A percentile compares a stretch with the other conserved stretches of the same genome.
These are phyloP conservation scores for Galerucella pusilla DNA, from an alignment of 2,888 invertebrate genomes.

Conservation along the genomic window DNA sequence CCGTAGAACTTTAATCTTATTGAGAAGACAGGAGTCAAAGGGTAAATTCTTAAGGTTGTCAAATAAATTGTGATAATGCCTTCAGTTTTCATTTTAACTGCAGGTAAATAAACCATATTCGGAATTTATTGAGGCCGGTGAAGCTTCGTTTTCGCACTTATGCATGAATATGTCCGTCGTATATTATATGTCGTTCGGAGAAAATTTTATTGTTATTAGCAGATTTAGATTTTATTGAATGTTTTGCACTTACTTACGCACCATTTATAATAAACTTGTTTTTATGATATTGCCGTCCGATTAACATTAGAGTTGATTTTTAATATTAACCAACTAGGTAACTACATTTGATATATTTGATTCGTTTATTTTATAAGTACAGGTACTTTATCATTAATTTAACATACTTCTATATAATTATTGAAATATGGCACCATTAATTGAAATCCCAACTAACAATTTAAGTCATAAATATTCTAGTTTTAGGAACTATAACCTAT, in stretches of 20 bases:
- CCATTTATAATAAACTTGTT: conserved; percentile 14
- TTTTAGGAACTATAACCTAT: too few species aligned
- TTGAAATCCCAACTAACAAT: too few species aligned
- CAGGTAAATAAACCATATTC: conserved; percentile 44
- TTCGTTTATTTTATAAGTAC: not conserved
- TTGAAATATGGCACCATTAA: too few species aligned
- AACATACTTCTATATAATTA: not conserved
- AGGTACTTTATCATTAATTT: not conserved
- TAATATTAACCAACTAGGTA: not conserved
- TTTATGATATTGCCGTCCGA: conserved; percentile 14
- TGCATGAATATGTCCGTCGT: conserved; percentile 37
- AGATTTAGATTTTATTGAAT: conserved; percentile 38
- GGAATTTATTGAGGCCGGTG: conserved; percentile 42
- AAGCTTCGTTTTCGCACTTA: conserved; percentile 43
- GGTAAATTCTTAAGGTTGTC: conserved; percentile 47
- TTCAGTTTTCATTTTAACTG: conserved; percentile 46
- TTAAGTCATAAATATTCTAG: too few species aligned
- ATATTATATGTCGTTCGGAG: conserved; percentile 38
- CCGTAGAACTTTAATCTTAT: conserved; percentile 43
- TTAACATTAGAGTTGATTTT: conserved; percentile 5
- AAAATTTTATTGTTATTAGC: conserved; percentile 36
- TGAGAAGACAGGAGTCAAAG: conserved; percentile 47
- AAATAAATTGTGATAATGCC: conserved; percentile 46
- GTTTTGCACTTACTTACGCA: conserved; percentile 24
- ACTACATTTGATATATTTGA: not conserved